Evolutionary conservation across 2,113 vertebrate species (phyloP), one percentile per base, ranked within the genome.

Genomic region (Regulus satrapa): DNA sequence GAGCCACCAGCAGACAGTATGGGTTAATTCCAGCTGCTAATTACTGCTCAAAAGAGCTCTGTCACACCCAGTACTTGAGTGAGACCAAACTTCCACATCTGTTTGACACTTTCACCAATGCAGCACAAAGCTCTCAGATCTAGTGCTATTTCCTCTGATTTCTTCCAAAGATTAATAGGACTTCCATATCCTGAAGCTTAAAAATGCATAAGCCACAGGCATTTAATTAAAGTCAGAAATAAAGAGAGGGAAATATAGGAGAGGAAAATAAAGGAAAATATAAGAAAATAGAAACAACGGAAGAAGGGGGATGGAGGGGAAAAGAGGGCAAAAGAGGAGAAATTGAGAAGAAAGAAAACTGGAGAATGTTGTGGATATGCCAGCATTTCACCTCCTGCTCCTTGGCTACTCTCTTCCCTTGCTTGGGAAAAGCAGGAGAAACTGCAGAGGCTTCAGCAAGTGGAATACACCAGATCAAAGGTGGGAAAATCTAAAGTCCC

Each of bases 301-400:
- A 25, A 49, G 14, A 5, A 49, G 25, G 46, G 23, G 12, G 12
- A 24, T n/a, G 9, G 29, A 58, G 34, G 6, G 23, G 18, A 18
- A 23, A 56, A 6, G 18, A 68, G 25, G 8, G 8, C 0, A 3
- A 32, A 6, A 48, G 28, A 40, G 20, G 26, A 28, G 14, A 38
- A 45, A 18, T 4, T 52, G 4, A 48, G 18, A 24, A 12, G 12
- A 18, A 29, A 14, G 17, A 66, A 49, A 41, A 25, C 25, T 41
- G 51, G 1, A 25, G 28, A 25, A 28, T 3, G 3, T 54, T 73
- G 11, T 20, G 56, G 36, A n/a, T 0, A 0, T 25, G n/a, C 5
- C 51, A 55, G 17, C 36, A 26, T 3, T 25, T 14, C 19, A 17
- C 3, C 12, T 77, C 21, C 29, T 17, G 20, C 11, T 55, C 24